Conservation (phyloP, 2,113 vertebrate species). For the Sinocyclocheilus grahami region DNA sequence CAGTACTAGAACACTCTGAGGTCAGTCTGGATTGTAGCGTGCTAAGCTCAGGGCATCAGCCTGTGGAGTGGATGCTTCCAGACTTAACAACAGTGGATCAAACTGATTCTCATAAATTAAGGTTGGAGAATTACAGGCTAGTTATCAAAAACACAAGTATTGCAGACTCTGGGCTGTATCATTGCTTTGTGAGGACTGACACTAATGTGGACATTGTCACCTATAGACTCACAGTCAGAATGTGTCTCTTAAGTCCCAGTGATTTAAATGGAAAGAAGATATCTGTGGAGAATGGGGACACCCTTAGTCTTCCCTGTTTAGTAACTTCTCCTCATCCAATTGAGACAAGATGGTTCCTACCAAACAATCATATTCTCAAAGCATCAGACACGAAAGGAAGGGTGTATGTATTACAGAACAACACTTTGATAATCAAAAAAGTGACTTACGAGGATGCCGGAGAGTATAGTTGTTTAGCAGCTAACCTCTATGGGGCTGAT, state of each 20-base stretch:
- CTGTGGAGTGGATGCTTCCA: conserved; percentile 77
- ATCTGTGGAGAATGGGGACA: conserved; percentile 61
- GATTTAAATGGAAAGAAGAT: conserved; percentile 76
- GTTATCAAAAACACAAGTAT: conserved; percentile 70
- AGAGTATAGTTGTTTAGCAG: conserved; percentile 77
- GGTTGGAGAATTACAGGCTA: conserved; percentile 67
- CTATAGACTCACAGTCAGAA: conserved; percentile 72
- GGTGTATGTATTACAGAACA: conserved; percentile 72
- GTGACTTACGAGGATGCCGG: conserved; percentile 72
- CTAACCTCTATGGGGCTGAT: conserved; percentile 78
- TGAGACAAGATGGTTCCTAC: conserved; percentile 75
- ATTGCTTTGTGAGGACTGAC: conserved; percentile 73
- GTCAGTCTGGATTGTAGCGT: conserved; percentile 69
- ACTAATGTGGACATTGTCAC: conserved; percentile 71
- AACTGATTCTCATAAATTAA: conserved; percentile 58
- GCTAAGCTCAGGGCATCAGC: conserved; percentile 62
- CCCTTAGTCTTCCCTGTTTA: conserved; percentile 72
- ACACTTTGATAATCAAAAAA: conserved; percentile 72
- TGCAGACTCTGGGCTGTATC: conserved; percentile 76
- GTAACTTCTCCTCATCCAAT: conserved; percentile 70
- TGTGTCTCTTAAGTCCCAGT: conserved; percentile 67
- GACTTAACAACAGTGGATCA: conserved; percentile 71
- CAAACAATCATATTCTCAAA: conserved; percentile 69
- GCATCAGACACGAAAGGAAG: conserved; percentile 66
- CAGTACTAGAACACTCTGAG: conserved; percentile 70